Evolutionary conservation across 2,113 vertebrate species (phyloP), one percentile per base, ranked within the genome.

Genomic region (Potamarius usumacintae): DNA sequence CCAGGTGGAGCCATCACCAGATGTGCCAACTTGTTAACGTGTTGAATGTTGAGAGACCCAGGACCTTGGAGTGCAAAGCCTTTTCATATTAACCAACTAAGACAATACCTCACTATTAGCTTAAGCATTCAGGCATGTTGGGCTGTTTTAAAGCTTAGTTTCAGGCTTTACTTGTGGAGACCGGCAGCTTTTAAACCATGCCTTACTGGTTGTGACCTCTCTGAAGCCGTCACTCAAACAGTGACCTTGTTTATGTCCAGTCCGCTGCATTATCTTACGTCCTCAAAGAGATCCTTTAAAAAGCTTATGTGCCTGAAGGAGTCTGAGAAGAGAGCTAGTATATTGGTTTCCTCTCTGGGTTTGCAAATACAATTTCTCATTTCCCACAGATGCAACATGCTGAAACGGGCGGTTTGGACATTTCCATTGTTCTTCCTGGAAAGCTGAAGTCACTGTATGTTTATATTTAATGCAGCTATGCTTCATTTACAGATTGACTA

Each of bases 41-140:
- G 92, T 90, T 92, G 92, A 94, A 93, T 95, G 93, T 93, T 91
- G 91, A 93, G 86, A 93, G 71, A 93, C 94, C 94, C 94, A 93
- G 93, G 94, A 93, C 93, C 93, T 94, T 93, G 69, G 72, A 89
- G 87, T 85, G 55, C 92, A 90, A 89, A 90, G 89, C 88, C 88
- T 92, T 91, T 82, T 91, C 87, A 91, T 83, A 57, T 57, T 55
- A 48, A 57, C 27, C 9, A 0, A 3, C 57, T 48, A 50, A 11
- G 50, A 55, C 17, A 34, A 42, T 22, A 53, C 50, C 17, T 30
- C 20, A 22, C 10, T 22, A 30, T 71, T 57, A 22, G 83, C 65
- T 71, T n/a, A 53, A 83, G 22, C 11, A 53, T 5, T 42, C 50
- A 69, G 52, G 12, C 67, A 17, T 71, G 67, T 85, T 48, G 50